Conservation (phyloP, 2,797 vertebrate genomes). For the Graptemys geographica region DNA sequence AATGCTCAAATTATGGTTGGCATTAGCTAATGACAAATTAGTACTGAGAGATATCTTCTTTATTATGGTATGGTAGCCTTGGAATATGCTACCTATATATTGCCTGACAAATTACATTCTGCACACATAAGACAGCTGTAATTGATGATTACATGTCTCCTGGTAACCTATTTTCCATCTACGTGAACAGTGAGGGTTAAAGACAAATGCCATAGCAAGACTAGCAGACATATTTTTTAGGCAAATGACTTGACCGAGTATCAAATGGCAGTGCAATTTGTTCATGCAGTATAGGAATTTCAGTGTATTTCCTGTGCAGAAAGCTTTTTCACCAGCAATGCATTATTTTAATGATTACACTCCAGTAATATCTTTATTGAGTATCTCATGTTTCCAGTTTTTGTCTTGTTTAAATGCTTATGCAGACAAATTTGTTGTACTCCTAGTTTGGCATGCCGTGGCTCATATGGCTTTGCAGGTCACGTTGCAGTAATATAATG, state of each 20-base stretch:
- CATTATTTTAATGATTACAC: conserved; percentile 34
- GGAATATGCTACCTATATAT: conserved; percentile 17
- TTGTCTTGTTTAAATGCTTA: conserved; percentile 7
- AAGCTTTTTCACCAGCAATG: conserved; percentile 9
- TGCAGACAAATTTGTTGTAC: conserved; percentile 35
- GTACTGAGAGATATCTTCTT: conserved; percentile 24
- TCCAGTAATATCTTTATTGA: background rate
- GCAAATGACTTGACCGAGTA: conserved; percentile 81
- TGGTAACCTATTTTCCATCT: conserved; percentile 42
- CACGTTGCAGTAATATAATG: conserved; percentile 1
- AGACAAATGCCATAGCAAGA: conserved; percentile 83
- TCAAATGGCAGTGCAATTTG: conserved; percentile 60
- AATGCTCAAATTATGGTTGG: conserved; percentile 30
- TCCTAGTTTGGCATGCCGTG: conserved; percentile 35
- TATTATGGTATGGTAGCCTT: conserved; percentile 20
- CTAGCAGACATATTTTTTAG: conserved; percentile 87
- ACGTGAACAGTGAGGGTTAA: conserved; percentile 77
- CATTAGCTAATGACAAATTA: conserved; percentile 37
- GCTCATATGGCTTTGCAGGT: conserved; percentile 52
- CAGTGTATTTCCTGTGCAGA: conserved; percentile 42
- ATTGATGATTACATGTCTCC: conserved; percentile 21
- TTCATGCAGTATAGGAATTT: conserved; percentile 60
- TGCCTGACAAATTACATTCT: conserved; percentile 42
- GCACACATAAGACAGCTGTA: conserved; percentile 12
- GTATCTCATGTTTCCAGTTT: conserved; percentile 25